These are phyloP conservation scores for Triplophysa dalaica DNA, from an alignment of 2,113 vertebrate genomes.

Conservation along the genomic window DNA sequence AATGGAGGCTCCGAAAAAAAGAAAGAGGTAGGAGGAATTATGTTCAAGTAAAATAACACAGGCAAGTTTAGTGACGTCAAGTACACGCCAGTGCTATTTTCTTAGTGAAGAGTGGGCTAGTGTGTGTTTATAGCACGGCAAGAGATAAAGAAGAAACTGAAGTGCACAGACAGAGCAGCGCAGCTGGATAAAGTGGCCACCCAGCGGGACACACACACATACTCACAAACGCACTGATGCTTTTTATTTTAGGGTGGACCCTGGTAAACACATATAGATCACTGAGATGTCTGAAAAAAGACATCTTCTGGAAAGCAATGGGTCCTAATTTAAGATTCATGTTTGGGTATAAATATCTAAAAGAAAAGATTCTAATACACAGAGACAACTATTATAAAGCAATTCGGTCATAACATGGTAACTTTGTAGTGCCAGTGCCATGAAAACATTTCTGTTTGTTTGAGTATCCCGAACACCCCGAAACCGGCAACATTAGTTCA, in stretches of 20 bases:
- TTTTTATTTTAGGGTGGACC: background rate
- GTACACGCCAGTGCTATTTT: background rate
- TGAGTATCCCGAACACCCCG: too few relatives aligned
- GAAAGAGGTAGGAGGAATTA: background rate
- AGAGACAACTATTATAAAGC: too few relatives aligned
- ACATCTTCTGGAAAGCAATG: background rate
- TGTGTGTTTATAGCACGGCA: slow-evolving; percentile 1
- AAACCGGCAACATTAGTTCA: too few relatives aligned
- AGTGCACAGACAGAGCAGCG: background rate
- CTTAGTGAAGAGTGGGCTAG: background rate
- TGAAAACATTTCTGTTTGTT: too few relatives aligned
- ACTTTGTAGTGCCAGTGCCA: too few relatives aligned
- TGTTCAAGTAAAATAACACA: background rate
- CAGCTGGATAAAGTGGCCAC: background rate
- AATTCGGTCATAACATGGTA: too few relatives aligned
- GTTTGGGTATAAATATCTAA: background rate
- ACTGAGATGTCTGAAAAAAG: background rate
- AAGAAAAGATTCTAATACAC: too few relatives aligned
- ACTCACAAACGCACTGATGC: background rate
- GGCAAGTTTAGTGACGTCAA: slow-evolving; percentile 2
- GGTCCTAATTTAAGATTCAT: background rate
- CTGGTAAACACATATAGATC: background rate
- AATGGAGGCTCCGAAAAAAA: background rate
- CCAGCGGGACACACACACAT: slow-evolving; percentile 9
- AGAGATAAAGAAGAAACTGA: slow-evolving; percentile 1